A percentile compares a stretch with the other conserved stretches of the same genome.
phyloP scores from a whole-genome alignment of 2,888 invertebrate species.

The Sinodicranocentrus sp. region DNA sequence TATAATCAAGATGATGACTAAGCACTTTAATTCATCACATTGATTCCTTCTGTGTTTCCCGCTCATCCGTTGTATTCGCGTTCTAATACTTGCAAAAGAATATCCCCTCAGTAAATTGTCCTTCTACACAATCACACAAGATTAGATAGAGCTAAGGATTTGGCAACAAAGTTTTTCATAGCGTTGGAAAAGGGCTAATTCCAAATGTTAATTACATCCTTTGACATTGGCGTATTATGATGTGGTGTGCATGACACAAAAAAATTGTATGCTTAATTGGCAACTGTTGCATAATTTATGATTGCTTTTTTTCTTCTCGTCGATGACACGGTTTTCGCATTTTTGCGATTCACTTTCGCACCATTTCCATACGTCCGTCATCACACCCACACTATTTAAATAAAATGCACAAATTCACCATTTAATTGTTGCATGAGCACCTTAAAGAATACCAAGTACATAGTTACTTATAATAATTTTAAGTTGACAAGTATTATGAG shows the following conservation, averaged over 20 bases:
- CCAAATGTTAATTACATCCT: slow-evolving; percentile 46
- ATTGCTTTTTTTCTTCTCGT: neutral
- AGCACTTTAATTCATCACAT: neutral
- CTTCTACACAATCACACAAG: slow-evolving; percentile 33
- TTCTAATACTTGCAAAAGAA: neutral
- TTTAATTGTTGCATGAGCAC: too few relatives aligned
- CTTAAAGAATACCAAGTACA: too few relatives aligned
- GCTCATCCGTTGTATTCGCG: neutral
- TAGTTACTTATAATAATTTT: too few relatives aligned
- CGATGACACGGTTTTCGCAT: slow-evolving; percentile 30
- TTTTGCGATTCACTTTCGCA: slow-evolving; percentile 7
- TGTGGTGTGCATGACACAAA: neutral
- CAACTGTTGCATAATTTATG: slow-evolving; percentile 35
- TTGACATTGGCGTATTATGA: slow-evolving; percentile 34
- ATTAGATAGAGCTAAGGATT: slow-evolving; percentile 30
- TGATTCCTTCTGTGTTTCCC: neutral
- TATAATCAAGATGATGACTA: slow-evolving; percentile 27
- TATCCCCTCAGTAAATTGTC: slow-evolving; percentile 23
- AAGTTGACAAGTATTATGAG: too few relatives aligned
- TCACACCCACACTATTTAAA: too few relatives aligned
- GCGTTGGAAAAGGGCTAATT: slow-evolving; percentile 34
- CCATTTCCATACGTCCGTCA: too few relatives aligned
- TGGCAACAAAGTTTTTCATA: slow-evolving; percentile 36
- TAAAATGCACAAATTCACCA: too few relatives aligned
- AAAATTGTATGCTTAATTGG: slow-evolving; percentile 41